A percentile compares a stretch with the other conserved stretches of the same genome.
These are phyloP conservation scores for Coelinius sp. DNA, from an alignment of 2,888 invertebrate species.

Conservation along the genomic window DNA sequence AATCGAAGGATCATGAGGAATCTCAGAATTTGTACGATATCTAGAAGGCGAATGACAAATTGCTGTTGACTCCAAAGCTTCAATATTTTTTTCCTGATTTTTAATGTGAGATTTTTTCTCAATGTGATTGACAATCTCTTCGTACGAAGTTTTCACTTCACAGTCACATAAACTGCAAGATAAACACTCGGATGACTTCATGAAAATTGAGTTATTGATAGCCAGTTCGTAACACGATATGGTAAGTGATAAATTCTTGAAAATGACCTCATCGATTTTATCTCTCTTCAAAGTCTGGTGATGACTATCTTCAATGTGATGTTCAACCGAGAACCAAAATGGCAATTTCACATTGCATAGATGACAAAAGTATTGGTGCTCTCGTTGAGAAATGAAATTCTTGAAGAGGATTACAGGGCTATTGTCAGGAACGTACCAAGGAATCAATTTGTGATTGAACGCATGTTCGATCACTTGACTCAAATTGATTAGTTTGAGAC, in stretches of 20 bases:
- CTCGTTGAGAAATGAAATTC: not conserved
- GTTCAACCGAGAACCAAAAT: not conserved
- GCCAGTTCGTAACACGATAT: not conserved
- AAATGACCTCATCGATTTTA: not conserved
- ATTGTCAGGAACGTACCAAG: not conserved
- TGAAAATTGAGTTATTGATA: not conserved
- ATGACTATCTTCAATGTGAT: not conserved
- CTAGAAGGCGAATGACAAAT: not conserved
- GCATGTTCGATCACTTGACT: not conserved
- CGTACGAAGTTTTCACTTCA: not conserved
- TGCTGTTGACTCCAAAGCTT: not conserved
- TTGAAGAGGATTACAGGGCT: not conserved
- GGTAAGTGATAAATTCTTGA: not conserved
- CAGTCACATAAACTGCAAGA: not conserved
- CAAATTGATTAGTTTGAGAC: not conserved
- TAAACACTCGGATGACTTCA: not conserved
- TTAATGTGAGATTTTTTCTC: not conserved
- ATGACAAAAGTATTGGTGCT: constrained; percentile 17
- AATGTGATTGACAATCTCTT: not conserved
- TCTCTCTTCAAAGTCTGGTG: not conserved
- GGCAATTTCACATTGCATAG: not conserved
- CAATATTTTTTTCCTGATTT: not conserved
- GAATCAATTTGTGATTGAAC: not conserved
- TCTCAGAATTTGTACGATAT: not conserved
- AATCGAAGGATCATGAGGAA: not conserved